These are phyloP conservation scores for Holothuria scabra DNA, from an alignment of 53 echinoderm and acorn worm species.

Conservation along the genomic window DNA sequence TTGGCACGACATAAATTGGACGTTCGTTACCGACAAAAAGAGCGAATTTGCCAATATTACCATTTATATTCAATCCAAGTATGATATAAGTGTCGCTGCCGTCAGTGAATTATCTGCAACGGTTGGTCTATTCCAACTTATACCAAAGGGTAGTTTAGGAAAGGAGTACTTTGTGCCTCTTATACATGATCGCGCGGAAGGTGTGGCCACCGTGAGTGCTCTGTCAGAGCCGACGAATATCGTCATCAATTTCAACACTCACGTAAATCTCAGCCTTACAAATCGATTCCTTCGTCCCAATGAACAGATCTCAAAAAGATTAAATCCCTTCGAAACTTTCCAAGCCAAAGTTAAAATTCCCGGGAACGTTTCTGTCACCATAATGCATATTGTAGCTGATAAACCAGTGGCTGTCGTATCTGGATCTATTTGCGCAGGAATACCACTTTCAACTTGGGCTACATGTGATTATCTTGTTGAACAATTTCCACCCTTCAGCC, in stretches of 20 bases:
- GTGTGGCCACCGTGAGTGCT: slow-evolving; percentile 29
- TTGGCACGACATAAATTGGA: no score
- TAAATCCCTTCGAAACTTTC: slow-evolving; percentile 6
- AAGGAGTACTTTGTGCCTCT: slow-evolving; percentile 24
- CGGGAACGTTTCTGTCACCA: not conserved
- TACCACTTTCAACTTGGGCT: not conserved
- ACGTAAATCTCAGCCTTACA: not conserved
- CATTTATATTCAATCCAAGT: not conserved
- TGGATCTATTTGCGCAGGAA: slow-evolving; percentile 37
- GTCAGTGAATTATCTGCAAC: not conserved
- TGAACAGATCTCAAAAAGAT: not conserved
- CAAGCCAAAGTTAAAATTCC: not conserved
- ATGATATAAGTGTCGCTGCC: slow-evolving; percentile 1
- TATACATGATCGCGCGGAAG: not conserved
- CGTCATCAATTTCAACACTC: not conserved
- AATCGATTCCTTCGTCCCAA: not conserved
- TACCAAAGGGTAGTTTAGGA: slow-evolving; percentile 7
- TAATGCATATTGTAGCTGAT: slow-evolving; percentile 18
- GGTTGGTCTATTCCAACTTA: not conserved
- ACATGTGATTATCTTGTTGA: slow-evolving; percentile 44
- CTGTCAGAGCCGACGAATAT: not conserved
- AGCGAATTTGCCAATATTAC: slow-evolving; percentile 7
- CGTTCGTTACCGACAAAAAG: no score
- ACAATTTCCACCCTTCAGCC: slow-evolving; percentile 45
- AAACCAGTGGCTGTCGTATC: slow-evolving; percentile 29